Conservation (phyloP, 2,888 invertebrate genomes). For the Parthenolecanium corni region DNA sequence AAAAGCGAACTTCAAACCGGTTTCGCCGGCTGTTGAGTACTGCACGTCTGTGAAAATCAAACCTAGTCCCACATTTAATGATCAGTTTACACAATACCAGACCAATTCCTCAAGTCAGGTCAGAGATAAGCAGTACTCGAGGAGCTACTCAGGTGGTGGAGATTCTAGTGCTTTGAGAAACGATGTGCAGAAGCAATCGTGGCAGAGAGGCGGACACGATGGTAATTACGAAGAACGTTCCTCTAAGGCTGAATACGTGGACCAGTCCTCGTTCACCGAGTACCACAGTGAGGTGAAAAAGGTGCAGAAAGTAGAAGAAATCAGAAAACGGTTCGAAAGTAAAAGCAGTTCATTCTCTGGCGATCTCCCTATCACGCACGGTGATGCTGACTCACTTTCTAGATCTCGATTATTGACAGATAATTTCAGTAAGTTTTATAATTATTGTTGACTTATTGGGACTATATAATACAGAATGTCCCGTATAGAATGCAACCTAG, state of each 20-base stretch:
- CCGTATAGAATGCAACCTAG: too few relatives aligned
- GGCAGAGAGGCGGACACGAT: not conserved
- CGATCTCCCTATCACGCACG: not conserved
- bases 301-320: slow-evolving; percentile 37
- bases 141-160: not conserved
- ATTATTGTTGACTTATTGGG: too few relatives aligned
- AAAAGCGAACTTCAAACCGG: slow-evolving; percentile 17
- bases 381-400: not conserved
- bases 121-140: not conserved
- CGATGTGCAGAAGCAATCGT: not conserved
- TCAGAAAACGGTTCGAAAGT: slow-evolving; percentile 37
- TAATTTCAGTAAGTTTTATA: slow-evolving; percentile 8
- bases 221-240: slow-evolving; percentile 15
- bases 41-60: not conserved
- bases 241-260: not conserved
- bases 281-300: slow-evolving; percentile 36
- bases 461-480: too few relatives aligned
- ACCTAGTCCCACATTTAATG: not conserved
- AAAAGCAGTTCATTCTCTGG: slow-evolving; percentile 29
- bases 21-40: slow-evolving; percentile 10
- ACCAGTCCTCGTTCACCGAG: slow-evolving; percentile 16
- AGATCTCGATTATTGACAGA: slow-evolving; percentile 8
- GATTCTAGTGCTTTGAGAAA: not conserved
- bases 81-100: not conserved
- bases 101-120: not conserved